Percentiles rank a stretch among this genome's conserved stretches.
phyloP scores from a whole-genome alignment of 2,888 invertebrate genomes.

The Marasmarcha lunaedactyla region DNA sequence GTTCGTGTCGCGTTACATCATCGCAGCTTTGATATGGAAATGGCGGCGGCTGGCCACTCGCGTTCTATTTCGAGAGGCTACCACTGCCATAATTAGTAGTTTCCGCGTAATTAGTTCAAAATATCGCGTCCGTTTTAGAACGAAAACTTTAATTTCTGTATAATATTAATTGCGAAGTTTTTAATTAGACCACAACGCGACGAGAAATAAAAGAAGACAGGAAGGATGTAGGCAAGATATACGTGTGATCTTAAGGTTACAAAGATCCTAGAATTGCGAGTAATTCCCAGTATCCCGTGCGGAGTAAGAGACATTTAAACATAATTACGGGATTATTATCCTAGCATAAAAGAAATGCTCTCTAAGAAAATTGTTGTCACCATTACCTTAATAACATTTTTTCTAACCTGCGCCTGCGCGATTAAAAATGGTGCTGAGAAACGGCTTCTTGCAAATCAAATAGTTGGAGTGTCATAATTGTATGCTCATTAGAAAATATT shows the following conservation, averaged over 20 bases:
- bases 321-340: constrained; percentile 1
- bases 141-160: too few species aligned
- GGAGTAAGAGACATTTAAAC: neutral
- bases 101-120: too few species aligned
- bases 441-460: too few species aligned
- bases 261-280: neutral
- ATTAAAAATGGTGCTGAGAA: too few species aligned
- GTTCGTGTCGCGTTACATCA: neutral
- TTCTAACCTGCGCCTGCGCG: neutral
- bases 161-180: too few species aligned
- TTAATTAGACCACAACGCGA: too few species aligned
- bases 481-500: too few species aligned
- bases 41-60: neutral
- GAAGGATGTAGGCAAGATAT: too few species aligned
- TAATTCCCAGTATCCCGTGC: neutral
- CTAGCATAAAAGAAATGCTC: neutral
- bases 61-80: neutral
- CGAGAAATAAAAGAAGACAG: too few species aligned
- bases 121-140: too few species aligned
- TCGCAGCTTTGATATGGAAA: constrained; percentile 1
- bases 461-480: too few species aligned
- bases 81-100: neutral
- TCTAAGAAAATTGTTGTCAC: constrained; percentile 1
- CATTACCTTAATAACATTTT: constrained; percentile 1
- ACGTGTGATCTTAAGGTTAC: neutral